Base-by-base conservation (phyloP, 2,113 vertebrate species). In the Eclectus roratus region DNA sequence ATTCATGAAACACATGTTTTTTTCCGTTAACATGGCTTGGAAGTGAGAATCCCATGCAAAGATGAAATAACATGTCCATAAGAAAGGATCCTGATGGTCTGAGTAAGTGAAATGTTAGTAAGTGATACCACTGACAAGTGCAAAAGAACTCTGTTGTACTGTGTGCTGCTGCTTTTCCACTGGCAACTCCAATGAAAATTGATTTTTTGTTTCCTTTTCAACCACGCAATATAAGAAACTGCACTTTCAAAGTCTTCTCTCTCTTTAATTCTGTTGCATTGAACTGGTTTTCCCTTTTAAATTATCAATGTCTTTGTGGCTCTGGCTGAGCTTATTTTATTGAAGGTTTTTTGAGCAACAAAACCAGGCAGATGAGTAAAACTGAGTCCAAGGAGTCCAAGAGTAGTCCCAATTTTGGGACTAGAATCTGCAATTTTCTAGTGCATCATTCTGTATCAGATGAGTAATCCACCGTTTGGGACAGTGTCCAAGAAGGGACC, bases 391-490 rank as follows among this genome's bases (percentile, higher is more conserved):
- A 69, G 41, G 83, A 96, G 81, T 87, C 96, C 88, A 71, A 93
- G 76, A 95, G 85, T 11, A 1, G 77, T 94, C 90, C 88, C 17
- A 7, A 58, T 46, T n/a, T n/a, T n/a, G n/a, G n/a, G n/a, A n/a
- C n/a, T n/a, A n/a, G 92, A 97, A 97, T 80, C 88, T 56, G 89
- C 88, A 88, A 85, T 96, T 96, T 97, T 97, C 96, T 92, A 60
- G 91, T 88, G 93, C 66, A 96, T 97, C 95, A 85, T 95, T 96
- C 72, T 94, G 88, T 63, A 94, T 92, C 91, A 89, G 58, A 50
- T 7, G 63, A 96, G 78, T 96, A 94, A 97, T 97, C 96, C 94
- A 95, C 96, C 17, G 25, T 93, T 91, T 93, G 94, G 97, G 93
- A 97, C 49, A 11, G 6, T 49, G 92, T 97, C 97, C 95, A 98